Conservation (phyloP, 2,888 invertebrate genomes). For the Volucella zonaria region DNA sequence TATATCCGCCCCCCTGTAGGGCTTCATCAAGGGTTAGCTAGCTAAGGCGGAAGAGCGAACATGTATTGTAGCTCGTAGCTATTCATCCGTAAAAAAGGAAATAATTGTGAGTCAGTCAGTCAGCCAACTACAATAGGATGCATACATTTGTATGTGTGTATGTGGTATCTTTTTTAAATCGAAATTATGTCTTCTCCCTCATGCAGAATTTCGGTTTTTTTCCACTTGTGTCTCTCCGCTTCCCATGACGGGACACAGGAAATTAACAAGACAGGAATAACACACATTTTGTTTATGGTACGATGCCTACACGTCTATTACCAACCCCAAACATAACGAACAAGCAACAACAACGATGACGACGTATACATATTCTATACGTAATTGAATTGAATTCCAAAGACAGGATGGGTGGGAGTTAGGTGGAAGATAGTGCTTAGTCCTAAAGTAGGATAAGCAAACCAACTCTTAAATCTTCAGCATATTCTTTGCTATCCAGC, state of each 20-base stretch:
- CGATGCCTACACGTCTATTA: constrained; percentile 46
- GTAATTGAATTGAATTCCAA: constrained; percentile 74
- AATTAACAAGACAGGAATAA: constrained; percentile 72
- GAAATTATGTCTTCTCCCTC: constrained; percentile 37
- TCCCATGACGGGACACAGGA: constrained; percentile 49
- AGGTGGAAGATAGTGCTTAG: constrained; percentile 10
- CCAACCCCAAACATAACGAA: constrained; percentile 22
- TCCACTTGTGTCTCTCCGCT: neutral
- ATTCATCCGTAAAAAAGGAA: constrained; percentile 72
- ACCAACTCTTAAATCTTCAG: constrained; percentile 44
- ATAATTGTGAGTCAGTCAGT: constrained; percentile 73
- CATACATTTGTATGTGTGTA: constrained; percentile 16
- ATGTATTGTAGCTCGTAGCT: constrained; percentile 30
- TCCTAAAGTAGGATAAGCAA: constrained; percentile 57
- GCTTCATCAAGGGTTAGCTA: constrained; percentile 29
- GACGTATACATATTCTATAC: constrained; percentile 65
- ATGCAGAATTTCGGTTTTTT: constrained; percentile 23
- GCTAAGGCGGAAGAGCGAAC: neutral
- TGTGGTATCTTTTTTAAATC: constrained; percentile 7
- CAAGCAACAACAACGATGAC: neutral
- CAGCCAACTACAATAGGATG: constrained; percentile 61
- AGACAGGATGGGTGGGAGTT: constrained; percentile 12
- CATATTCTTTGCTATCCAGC: constrained; percentile 5
- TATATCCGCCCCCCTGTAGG: constrained; percentile 32
- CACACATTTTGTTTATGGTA: constrained; percentile 68